phyloP scores from a whole-genome alignment of 2,888 invertebrate genomes.

The Oxystoma pomonae region DNA sequence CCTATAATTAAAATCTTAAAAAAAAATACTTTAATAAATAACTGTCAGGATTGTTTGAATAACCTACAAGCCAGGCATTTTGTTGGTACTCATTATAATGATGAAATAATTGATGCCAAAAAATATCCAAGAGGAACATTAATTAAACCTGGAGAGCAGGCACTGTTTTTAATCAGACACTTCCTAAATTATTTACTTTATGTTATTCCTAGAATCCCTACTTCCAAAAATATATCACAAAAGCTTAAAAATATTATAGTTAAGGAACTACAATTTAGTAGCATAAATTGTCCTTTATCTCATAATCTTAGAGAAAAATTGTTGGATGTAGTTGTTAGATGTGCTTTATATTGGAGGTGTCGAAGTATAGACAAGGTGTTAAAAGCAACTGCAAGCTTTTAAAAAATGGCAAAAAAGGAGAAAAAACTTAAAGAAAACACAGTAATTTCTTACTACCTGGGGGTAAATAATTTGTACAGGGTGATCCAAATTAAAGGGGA shows the following conservation, averaged over 20 bases:
- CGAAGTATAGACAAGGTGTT: constrained; percentile 1
- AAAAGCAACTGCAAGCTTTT: background rate
- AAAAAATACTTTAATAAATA: background rate
- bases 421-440: background rate
- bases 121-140: background rate
- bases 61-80: background rate
- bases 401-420: background rate
- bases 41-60: background rate
- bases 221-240: background rate
- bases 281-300: constrained; percentile 4
- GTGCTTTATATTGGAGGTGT: constrained; percentile 5
- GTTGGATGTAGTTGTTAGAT: background rate
- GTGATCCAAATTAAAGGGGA: too few relatives aligned
- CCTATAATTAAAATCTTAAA: background rate
- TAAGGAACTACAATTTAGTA: background rate
- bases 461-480: too few relatives aligned
- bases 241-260: background rate
- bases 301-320: constrained; percentile 8
- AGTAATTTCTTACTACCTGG: too few relatives aligned
- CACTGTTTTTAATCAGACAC: constrained; percentile 1
- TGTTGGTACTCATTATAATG: background rate
- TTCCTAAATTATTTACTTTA: constrained; percentile 3
- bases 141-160: constrained; percentile 3
- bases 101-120: background rate
- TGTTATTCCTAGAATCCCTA: constrained; percentile 4